Conservation (phyloP, 2,113 vertebrate genomes). For the Myxocyprinus asiaticus region DNA sequence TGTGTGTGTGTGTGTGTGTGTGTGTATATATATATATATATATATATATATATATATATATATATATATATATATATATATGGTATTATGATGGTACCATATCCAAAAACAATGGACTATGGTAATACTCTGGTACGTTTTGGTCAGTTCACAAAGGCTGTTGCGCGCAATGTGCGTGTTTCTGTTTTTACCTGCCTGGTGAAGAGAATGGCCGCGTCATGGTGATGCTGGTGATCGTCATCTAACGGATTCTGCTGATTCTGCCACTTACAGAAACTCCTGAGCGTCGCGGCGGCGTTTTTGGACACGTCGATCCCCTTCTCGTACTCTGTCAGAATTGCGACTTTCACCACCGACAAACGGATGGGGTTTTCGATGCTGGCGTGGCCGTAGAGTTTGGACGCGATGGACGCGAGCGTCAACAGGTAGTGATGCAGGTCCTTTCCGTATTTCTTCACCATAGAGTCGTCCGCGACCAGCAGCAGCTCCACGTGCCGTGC, state of each 20-base stretch:
- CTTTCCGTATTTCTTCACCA: conserved; percentile 88
- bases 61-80: no score
- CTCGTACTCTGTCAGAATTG: conserved; percentile 81
- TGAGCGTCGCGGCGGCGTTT: conserved; percentile 92
- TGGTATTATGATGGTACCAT: no score
- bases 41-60: no score
- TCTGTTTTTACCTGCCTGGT: conserved; percentile 86
- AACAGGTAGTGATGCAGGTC: conserved; percentile 93
- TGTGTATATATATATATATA: no score
- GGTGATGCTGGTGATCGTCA: conserved; percentile 87
- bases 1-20: no score
- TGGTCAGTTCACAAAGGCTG: background rate
- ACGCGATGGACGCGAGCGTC: conserved; percentile 92
- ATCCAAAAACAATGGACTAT: no score
- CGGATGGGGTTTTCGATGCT: conserved; percentile 98
- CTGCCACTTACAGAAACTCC: conserved; percentile 98
- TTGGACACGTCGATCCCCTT: conserved; percentile 88
- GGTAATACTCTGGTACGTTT: no score
- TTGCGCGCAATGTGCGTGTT: background rate
- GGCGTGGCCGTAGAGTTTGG: conserved; percentile 90
- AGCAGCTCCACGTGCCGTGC: conserved; percentile 94
- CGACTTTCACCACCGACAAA: conserved; percentile 89
- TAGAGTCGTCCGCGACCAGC: conserved; percentile 91
- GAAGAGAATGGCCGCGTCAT: conserved; percentile 97
- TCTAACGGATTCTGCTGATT: conserved; percentile 92